Percentiles rank a stretch among this genome's conserved stretches.
Conservation (phyloP, 2,113 vertebrate species). For the Antidorcas marsupialis region DNA sequence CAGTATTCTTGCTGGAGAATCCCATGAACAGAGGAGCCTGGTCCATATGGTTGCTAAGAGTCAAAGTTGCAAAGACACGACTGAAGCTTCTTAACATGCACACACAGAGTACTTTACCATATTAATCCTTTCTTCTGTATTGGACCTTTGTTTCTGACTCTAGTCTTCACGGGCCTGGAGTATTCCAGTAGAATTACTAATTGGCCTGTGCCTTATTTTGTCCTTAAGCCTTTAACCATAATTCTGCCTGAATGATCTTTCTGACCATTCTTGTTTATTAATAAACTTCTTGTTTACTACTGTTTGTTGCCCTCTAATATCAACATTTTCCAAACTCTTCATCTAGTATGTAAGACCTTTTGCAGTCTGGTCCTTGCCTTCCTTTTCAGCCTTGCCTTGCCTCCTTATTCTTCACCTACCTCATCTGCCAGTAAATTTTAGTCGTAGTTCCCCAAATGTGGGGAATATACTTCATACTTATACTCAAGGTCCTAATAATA, state of each 20-base stretch:
- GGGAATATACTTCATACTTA: not conserved
- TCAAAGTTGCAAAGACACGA: not conserved
- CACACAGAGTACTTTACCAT: not conserved
- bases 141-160: not conserved
- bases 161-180: not conserved
- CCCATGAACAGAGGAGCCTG: not conserved
- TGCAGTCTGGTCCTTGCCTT: not conserved
- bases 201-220: constrained; percentile 23
- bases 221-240: not conserved
- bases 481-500: not conserved
- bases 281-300: not conserved
- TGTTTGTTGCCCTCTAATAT: not conserved
- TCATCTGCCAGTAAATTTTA: not conserved
- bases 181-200: not conserved
- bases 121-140: not conserved
- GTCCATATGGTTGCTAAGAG: not conserved
- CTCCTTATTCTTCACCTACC: not conserved
- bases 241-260: not conserved
- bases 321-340: not conserved
- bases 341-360: not conserved
- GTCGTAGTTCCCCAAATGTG: not conserved
- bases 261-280: not conserved
- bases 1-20: not conserved
- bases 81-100: not conserved
- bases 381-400: not conserved